A percentile compares a stretch with the other conserved stretches of the same genome.
Evolutionary conservation across 2,113 vertebrate species (phyloP).

Genomic region (Rissa tridactyla): DNA sequence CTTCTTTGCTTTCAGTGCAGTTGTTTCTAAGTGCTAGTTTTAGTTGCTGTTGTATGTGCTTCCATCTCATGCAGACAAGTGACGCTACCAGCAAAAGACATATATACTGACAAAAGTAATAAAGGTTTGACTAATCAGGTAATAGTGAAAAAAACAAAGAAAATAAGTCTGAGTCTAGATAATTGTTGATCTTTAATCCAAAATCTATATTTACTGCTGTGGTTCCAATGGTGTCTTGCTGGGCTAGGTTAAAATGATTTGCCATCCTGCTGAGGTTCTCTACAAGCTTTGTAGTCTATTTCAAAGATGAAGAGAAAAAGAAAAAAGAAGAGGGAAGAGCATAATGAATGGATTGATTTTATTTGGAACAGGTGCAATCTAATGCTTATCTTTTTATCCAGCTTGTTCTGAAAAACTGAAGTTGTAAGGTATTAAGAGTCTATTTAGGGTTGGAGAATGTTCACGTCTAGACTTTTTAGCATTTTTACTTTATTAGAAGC

Average conservation of each 20-base stretch:
- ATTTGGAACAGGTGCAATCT: constrained; percentile 24
- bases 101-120: constrained; percentile 18
- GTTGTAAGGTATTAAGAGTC: not conserved
- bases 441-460: not conserved
- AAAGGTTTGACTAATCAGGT: constrained; percentile 36
- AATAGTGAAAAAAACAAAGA: constrained; percentile 29
- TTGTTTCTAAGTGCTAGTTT: not conserved
- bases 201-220: constrained; percentile 58
- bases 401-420: not conserved
- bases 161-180: constrained; percentile 18
- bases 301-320: constrained; percentile 22
- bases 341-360: constrained; percentile 40
- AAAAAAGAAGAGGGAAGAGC: not conserved
- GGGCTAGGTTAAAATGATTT: constrained; percentile 62
- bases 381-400: not conserved
- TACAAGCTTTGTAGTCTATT: constrained; percentile 40
- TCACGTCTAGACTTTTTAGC: not conserved
- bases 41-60: not conserved
- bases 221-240: constrained; percentile 52
- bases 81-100: not conserved
- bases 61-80: not conserved
- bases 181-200: constrained; percentile 69
- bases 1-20: not conserved
- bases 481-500: not conserved
- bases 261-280: constrained; percentile 45